Percentiles rank a stretch among this genome's conserved stretches.
phyloP scores from a whole-genome alignment of 2,888 invertebrate genomes.

The Melinaea menophilus region DNA sequence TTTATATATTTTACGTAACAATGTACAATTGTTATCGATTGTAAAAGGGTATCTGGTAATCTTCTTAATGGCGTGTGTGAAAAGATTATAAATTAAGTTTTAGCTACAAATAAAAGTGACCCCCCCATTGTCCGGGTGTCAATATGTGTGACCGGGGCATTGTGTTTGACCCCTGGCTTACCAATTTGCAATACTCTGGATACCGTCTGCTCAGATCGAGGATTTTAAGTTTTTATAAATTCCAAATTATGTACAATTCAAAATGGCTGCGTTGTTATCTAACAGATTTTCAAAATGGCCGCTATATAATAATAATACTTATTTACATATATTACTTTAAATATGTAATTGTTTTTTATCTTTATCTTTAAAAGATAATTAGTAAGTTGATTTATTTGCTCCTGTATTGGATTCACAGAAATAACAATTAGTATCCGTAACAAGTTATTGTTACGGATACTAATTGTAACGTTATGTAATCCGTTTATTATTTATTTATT shows the following conservation, averaged over 20 bases:
- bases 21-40: constrained; percentile 72
- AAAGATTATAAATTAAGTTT: constrained; percentile 79
- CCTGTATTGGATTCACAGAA: too few species aligned
- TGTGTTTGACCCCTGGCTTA: constrained; percentile 73
- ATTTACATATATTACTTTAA: too few species aligned
- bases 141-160: constrained; percentile 75
- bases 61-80: constrained; percentile 78
- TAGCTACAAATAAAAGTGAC: constrained; percentile 78
- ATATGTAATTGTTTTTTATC: too few species aligned
- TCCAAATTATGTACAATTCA: constrained; percentile 43
- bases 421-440: too few species aligned
- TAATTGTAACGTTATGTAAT: too few species aligned
- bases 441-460: too few species aligned
- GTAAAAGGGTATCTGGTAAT: constrained; percentile 76
- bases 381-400: too few species aligned
- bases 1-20: constrained; percentile 66
- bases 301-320: too few species aligned
- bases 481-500: too few species aligned
- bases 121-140: constrained; percentile 76
- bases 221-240: constrained; percentile 46
- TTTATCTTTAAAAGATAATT: too few species aligned
- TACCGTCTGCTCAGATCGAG: constrained; percentile 47
- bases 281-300: too few species aligned
- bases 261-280: too few species aligned
- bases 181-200: constrained; percentile 69